Evolutionary conservation across 2,113 vertebrate genomes (phyloP).

Genomic region (Corythaixoides concolor): DNA sequence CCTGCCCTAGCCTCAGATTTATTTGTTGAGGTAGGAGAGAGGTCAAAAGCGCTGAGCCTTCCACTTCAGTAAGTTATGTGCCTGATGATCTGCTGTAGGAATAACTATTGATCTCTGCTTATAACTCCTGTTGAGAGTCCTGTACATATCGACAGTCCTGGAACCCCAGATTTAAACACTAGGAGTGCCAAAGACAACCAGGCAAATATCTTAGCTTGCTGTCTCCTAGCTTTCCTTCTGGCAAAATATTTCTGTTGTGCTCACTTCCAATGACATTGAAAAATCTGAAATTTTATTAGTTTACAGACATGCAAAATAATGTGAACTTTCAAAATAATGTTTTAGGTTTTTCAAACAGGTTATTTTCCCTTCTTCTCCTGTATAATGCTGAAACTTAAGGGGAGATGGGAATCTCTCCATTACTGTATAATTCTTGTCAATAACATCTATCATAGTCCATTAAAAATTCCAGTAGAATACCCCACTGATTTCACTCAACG

Average conservation of each 20-base stretch:
- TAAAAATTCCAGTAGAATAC: background rate
- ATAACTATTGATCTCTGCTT: constrained; percentile 38
- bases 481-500: background rate
- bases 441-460: background rate
- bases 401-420: background rate
- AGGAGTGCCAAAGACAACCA: background rate
- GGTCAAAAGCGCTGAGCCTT: constrained; percentile 38
- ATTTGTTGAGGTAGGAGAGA: constrained; percentile 19
- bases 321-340: background rate
- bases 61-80: constrained; percentile 31
- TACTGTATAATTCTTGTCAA: background rate
- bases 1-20: background rate
- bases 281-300: background rate
- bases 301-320: background rate
- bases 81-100: constrained; percentile 6
- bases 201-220: background rate
- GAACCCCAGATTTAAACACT: background rate
- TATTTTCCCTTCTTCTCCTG: background rate
- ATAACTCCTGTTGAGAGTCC: constrained; percentile 21
- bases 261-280: background rate
- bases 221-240: background rate
- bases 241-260: background rate
- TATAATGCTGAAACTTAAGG: background rate
- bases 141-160: background rate
- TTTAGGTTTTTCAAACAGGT: background rate